phyloP scores from a whole-genome alignment of 2,797 vertebrate species.

The Brotula barbata region DNA sequence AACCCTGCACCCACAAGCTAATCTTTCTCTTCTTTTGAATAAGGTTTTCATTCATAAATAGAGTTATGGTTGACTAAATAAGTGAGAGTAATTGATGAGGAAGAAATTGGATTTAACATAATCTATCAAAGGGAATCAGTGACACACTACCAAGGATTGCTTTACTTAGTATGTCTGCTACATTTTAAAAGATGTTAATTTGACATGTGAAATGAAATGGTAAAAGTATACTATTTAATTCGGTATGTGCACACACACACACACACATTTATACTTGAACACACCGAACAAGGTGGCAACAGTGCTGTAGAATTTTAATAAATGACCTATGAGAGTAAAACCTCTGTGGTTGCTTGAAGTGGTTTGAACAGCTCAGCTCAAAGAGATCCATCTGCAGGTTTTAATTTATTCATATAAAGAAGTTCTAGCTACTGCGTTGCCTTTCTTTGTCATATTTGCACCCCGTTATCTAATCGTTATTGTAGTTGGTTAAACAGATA shows the following conservation, averaged over 20 bases:
- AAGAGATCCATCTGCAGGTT: conserved; percentile 6
- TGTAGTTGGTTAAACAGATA: background rate
- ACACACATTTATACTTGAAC: no score
- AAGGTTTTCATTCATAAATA: conserved; percentile 99
- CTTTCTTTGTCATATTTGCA: no score
- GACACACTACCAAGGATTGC: conserved; percentile 89
- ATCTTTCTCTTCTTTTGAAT: conserved; percentile 98
- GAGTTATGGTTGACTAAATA: conserved; percentile 98
- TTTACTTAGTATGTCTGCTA: conserved; percentile 88
- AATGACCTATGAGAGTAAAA: background rate
- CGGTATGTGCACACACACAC: conserved; percentile 11
- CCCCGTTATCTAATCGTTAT: background rate
- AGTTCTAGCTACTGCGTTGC: background rate
- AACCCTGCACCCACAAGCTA: conserved; percentile 89
- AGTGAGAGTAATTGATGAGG: conserved; percentile 96
- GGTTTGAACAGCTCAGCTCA: no score
- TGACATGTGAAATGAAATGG: conserved; percentile 83
- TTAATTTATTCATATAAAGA: conserved; percentile 7
- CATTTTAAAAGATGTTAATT: conserved; percentile 86
- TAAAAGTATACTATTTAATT: conserved; percentile 22
- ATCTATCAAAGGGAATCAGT: conserved; percentile 91
- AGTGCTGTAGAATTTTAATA: background rate
- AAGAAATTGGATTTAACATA: conserved; percentile 82
- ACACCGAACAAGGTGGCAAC: background rate
- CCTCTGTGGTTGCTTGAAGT: no score